Base-by-base conservation (phyloP, 2,113 vertebrate genomes). In the Oncorhynchus nerka region DNA sequence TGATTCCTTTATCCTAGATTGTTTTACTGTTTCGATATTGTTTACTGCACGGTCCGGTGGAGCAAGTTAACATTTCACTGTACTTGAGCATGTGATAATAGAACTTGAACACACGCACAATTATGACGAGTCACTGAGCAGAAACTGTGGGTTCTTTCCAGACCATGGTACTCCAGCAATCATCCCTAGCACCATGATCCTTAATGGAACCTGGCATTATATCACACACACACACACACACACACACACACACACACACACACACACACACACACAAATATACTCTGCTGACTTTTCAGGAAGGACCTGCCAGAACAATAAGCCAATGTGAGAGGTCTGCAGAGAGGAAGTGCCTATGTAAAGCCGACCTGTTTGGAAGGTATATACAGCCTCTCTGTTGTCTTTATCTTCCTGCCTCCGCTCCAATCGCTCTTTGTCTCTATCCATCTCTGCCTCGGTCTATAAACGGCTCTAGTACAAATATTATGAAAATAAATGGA, bases 161-260 rank as follows among this genome's bases (percentile, higher is more conserved):
- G 83, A 82, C 87, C 84, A 72, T 66, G 65, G 85, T 90, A 91
- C 90, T 92, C 92, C 89, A 89, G 90, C 90, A 93, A 94, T 95
- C 92, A 91, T 88, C 91, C 68, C 75, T 9, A 79, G 90, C 79
- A 84, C 89, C 87, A 45, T 68, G 84, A 89, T 84, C 82, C 87
- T 79, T 97, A 97, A 98, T 97, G 94, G 95, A 97, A 96, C 94
- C 95, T 97, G 97, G 97, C 97, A 94, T 97, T 95, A 96, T 94
- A 96, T 98, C 96, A 8, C 34, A 2, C 7, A 39, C 34, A 2
- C 34, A 39, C 34, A 39, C 7, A 8, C 34, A 39, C 34, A 8
- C 34, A 8, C 7, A 0, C 0, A 39, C 6, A 2, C 34, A 94
- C 93, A 26, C 72, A 51, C 59, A 15, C 19, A 20, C 73, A 75